phyloP scores from a whole-genome alignment of 53 echinoderm and acorn worm genomes.

The Arbacia lixula region DNA sequence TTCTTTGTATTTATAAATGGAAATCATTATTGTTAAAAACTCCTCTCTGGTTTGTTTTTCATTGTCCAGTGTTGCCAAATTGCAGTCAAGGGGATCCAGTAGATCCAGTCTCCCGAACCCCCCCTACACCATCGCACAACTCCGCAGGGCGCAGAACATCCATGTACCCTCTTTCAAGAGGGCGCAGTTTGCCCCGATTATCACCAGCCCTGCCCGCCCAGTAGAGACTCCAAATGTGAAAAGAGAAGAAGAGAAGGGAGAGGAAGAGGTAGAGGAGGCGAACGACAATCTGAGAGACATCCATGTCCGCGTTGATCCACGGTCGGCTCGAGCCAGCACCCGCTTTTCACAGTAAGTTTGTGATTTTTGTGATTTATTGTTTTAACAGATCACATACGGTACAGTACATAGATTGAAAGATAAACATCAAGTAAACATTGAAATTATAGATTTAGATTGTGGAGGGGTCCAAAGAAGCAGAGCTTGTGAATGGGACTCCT shows the following conservation, averaged over 20 bases:
- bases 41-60: background rate
- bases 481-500: too few relatives aligned
- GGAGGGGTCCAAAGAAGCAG: too few relatives aligned
- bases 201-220: slow-evolving; percentile 18
- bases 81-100: background rate
- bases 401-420: too few relatives aligned
- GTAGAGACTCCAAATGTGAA: background rate
- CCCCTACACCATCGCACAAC: slow-evolving; percentile 78
- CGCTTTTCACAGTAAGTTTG: slow-evolving; percentile 43
- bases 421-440: too few relatives aligned
- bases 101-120: slow-evolving; percentile 51
- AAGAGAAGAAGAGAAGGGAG: background rate
- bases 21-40: too few relatives aligned
- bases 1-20: too few relatives aligned
- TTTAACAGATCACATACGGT: too few relatives aligned
- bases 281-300: background rate
- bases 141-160: slow-evolving; percentile 62
- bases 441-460: too few relatives aligned
- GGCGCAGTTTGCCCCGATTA: slow-evolving; percentile 51
- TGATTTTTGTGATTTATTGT: too few relatives aligned
- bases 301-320: background rate
- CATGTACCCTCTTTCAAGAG: slow-evolving; percentile 77
- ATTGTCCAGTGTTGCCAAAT: background rate
- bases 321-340: slow-evolving; percentile 8
- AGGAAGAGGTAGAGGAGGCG: background rate